Percentiles rank a stretch among this genome's conserved stretches.
These are phyloP conservation scores for Spodoptera frugiperda DNA, from an alignment of 1,140 invertebrate species.

Conservation along the genomic window DNA sequence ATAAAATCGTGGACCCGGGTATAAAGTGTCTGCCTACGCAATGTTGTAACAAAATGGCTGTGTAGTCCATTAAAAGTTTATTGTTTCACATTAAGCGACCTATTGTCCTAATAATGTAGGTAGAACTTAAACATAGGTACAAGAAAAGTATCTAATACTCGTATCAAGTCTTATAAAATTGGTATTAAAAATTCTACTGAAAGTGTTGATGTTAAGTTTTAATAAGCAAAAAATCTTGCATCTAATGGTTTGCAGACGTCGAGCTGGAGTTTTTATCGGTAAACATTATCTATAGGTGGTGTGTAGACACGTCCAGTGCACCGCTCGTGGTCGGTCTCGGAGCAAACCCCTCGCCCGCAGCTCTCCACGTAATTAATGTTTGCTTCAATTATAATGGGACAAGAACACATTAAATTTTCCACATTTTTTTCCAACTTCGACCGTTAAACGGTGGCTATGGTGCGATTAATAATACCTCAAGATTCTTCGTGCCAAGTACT, in stretches of 20 bases:
- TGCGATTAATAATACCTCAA: slow-evolving; percentile 51
- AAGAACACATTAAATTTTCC: slow-evolving; percentile 52
- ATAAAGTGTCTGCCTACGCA: neutral
- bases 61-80: slow-evolving; percentile 25
- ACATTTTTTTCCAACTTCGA: slow-evolving; percentile 54
- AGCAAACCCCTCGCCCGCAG: slow-evolving; percentile 47
- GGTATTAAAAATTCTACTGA: slow-evolving; percentile 13
- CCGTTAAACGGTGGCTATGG: slow-evolving; percentile 50
- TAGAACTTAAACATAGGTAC: neutral
- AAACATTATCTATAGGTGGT: slow-evolving; percentile 30
- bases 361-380: slow-evolving; percentile 65
- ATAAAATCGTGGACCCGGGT: too few relatives aligned
- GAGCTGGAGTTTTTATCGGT: slow-evolving; percentile 27
- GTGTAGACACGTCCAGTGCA: slow-evolving; percentile 20
- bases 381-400: slow-evolving; percentile 64
- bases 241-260: slow-evolving; percentile 27
- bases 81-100: slow-evolving; percentile 21
- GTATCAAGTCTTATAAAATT: slow-evolving; percentile 10
- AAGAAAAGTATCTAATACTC: slow-evolving; percentile 13
- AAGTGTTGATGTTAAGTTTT: slow-evolving; percentile 24
- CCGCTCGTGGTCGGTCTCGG: slow-evolving; percentile 6
- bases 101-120: slow-evolving; percentile 22
- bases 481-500: slow-evolving; percentile 46
- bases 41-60: neutral
- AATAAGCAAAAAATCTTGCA: slow-evolving; percentile 22